Conservation (phyloP, 2,888 invertebrate genomes). For the Eudemis profundana region DNA sequence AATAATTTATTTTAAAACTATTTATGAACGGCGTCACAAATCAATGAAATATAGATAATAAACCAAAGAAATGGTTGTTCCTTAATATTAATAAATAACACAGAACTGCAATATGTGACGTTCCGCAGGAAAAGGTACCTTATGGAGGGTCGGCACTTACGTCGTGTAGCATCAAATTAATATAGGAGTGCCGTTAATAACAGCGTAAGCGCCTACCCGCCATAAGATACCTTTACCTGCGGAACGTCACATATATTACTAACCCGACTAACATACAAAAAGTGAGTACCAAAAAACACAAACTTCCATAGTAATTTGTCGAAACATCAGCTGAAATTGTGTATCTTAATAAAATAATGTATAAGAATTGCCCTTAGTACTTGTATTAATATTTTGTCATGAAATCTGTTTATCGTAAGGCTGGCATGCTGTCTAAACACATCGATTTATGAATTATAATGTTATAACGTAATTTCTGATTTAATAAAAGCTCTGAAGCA, state of each 20-base stretch:
- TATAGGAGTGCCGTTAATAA: no score
- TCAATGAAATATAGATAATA: slow-evolving; percentile 10
- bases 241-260: slow-evolving; percentile 27
- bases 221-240: no score
- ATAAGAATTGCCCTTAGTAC: background rate
- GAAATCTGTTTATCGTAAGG: background rate
- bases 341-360: slow-evolving; percentile 12
- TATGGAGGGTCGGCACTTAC: no score
- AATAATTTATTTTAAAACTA: slow-evolving; percentile 19
- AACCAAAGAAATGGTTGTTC: slow-evolving; percentile 39
- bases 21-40: slow-evolving; percentile 48
- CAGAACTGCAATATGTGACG: slow-evolving; percentile 1
- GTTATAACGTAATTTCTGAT: background rate
- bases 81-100: slow-evolving; percentile 34
- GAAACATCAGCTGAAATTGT: slow-evolving; percentile 31
- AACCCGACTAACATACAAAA: slow-evolving; percentile 26
- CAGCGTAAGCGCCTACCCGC: no score
- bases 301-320: slow-evolving; percentile 47
- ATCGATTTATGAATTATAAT: background rate
- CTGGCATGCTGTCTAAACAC: background rate
- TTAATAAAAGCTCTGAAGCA: background rate
- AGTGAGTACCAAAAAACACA: slow-evolving; percentile 9
- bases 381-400: background rate
- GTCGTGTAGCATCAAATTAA: no score
- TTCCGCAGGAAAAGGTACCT: no score